Base-by-base conservation (phyloP, 2,113 vertebrate genomes). In the Gymnobelideus leadbeateri region DNA sequence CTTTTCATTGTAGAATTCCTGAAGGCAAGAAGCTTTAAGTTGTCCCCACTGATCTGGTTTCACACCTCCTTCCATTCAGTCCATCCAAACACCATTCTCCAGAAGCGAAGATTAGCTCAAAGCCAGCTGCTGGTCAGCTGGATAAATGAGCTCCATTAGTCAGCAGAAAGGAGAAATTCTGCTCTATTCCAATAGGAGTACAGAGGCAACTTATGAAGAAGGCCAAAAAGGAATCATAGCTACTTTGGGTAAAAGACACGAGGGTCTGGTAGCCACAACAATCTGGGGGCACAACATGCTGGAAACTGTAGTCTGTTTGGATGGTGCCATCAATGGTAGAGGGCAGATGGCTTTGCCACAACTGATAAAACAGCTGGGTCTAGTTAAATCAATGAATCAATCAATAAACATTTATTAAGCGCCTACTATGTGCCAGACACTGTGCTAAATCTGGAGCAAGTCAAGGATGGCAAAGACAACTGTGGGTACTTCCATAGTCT, bases 381-480 rank as follows among this genome's bases (percentile, higher is more conserved):
- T 77, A 77, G 31, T 77, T 77, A 77, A 77, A 77, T n/a, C n/a
- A 84, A 23, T 43, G 37, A 84, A 84, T 43, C n/a, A 43, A 84
- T 43, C 68, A 84, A 84, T 43, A 84, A 84, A 43, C 68, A 84
- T 77, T 77, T 77, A 77, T 84, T 84, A 84, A 84, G 68, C 68
- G 68, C 68, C 68, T 84, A 84, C 68, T 84, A 84, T 84, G 68
- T 84, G 68, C 68, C 68, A 84, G 68, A n/a, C 68, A 84, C 68
- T 84, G 37, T 84, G 37, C 68, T 84, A 84, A 84, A 43, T 11
- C 19, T 43, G 37, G n/a, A 84, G 68, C 68, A 21, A 84, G 68
- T 43, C n/a, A 84, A 84, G 68, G 68, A 84, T 43, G 19, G 37
- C 68, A 84, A 84, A 84, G 68, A 84, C n/a, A 43, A 23, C 68